phyloP scores from a whole-genome alignment of 2,888 invertebrate species.

The Leucoma salicis region DNA sequence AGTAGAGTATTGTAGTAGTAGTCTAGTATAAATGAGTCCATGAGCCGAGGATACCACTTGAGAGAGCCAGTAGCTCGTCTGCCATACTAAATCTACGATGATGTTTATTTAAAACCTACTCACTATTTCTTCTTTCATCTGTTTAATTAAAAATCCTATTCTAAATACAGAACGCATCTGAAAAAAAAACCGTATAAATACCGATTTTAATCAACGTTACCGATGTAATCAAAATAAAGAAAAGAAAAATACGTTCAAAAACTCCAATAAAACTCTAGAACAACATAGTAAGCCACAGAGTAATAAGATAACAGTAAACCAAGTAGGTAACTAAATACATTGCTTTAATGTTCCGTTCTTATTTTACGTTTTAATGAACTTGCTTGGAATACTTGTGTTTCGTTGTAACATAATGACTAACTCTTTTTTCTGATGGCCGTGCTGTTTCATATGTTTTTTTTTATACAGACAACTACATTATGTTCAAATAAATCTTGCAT shows the following conservation, averaged over 20 bases:
- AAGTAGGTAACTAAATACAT: slow-evolving; percentile 52
- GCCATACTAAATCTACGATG: slow-evolving; percentile 8
- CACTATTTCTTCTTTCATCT: not conserved
- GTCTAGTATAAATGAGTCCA: too few relatives aligned
- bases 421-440: not conserved
- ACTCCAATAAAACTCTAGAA: slow-evolving; percentile 51
- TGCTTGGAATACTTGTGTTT: not conserved
- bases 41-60: too few relatives aligned
- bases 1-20: too few relatives aligned
- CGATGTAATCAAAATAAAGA: slow-evolving; percentile 35
- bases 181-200: slow-evolving; percentile 20
- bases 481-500: too few relatives aligned
- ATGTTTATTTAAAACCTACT: too few relatives aligned
- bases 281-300: slow-evolving; percentile 46
- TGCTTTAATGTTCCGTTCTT: slow-evolving; percentile 46
- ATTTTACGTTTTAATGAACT: slow-evolving; percentile 30
- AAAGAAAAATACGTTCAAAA: slow-evolving; percentile 29
- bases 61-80: too few relatives aligned
- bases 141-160: slow-evolving; percentile 6
- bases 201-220: slow-evolving; percentile 32
- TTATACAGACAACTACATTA: too few relatives aligned
- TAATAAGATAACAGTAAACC: slow-evolving; percentile 52
- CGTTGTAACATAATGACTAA: not conserved
- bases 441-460: not conserved
- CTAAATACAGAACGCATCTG: not conserved